Conservation (phyloP, 92 coral and sea anemone genomes). For the Porites lobata region DNA sequence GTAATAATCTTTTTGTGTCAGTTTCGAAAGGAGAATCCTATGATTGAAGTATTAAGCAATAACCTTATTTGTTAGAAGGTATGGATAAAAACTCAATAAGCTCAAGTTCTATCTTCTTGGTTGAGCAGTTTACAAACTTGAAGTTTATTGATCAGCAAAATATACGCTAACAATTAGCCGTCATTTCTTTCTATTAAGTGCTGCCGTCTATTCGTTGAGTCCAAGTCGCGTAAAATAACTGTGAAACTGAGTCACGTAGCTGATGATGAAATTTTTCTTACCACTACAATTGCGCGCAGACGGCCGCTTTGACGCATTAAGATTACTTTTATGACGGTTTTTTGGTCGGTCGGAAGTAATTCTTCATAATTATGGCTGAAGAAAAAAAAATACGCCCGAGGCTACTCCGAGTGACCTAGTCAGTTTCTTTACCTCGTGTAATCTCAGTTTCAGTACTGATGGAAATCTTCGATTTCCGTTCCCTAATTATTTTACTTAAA, state of each 20-base stretch:
- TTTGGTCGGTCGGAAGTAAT: conserved; percentile 22
- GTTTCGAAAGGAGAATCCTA: neutral
- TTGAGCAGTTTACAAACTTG: no score
- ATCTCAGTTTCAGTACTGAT: neutral
- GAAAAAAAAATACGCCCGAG: neutral
- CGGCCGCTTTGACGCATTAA: conserved; percentile 13
- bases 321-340: conserved; percentile 6
- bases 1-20: neutral
- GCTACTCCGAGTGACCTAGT: conserved; percentile 8
- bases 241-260: neutral
- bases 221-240: neutral
- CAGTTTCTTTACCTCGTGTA: conserved; percentile 6
- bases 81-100: neutral
- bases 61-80: neutral
- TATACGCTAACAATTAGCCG: neutral
- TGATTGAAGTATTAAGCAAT: neutral
- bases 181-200: neutral
- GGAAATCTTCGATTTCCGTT: no score
- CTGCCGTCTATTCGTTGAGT: no score
- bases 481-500: no score
- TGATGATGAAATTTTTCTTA: neutral
- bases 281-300: conserved; percentile 13
- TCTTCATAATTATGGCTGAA: conserved; percentile 8
- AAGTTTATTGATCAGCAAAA: no score
- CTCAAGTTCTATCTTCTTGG: no score